A percentile compares a stretch with the other conserved stretches of the same genome.
Evolutionary conservation across 2,113 vertebrate genomes (phyloP).

Genomic region (Lasiurus cinereus): DNA sequence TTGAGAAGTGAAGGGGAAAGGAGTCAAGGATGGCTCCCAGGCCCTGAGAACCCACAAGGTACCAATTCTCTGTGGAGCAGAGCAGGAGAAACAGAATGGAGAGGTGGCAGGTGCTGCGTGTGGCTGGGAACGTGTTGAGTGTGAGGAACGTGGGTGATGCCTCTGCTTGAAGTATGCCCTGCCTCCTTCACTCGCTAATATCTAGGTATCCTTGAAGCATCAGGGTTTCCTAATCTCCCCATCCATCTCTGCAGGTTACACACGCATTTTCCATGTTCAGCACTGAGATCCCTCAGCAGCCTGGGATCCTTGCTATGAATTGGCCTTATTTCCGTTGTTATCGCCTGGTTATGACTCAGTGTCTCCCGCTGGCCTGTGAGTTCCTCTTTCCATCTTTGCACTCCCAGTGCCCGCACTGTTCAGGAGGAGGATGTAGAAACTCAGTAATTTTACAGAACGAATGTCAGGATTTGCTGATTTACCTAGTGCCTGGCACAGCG

Average conservation of each 20-base stretch:
- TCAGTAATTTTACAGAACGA: neutral
- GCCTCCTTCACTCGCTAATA: neutral
- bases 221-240: neutral
- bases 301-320: neutral
- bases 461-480: neutral
- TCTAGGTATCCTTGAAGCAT: neutral
- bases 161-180: neutral
- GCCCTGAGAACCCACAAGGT: neutral
- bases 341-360: neutral
- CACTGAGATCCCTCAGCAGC: neutral
- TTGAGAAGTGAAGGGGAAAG: neutral
- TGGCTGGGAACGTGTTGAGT: neutral
- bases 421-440: neutral
- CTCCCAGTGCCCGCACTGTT: neutral
- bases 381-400: neutral
- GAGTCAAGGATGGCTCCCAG: neutral
- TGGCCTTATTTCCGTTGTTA: neutral
- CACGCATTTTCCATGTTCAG: neutral
- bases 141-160: neutral
- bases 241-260: neutral
- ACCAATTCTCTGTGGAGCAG: neutral
- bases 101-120: neutral
- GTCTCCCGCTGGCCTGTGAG: neutral
- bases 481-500: neutral
- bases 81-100: neutral